phyloP scores from a whole-genome alignment of 2,113 vertebrate species.

The Oplegnathus fasciatus region DNA sequence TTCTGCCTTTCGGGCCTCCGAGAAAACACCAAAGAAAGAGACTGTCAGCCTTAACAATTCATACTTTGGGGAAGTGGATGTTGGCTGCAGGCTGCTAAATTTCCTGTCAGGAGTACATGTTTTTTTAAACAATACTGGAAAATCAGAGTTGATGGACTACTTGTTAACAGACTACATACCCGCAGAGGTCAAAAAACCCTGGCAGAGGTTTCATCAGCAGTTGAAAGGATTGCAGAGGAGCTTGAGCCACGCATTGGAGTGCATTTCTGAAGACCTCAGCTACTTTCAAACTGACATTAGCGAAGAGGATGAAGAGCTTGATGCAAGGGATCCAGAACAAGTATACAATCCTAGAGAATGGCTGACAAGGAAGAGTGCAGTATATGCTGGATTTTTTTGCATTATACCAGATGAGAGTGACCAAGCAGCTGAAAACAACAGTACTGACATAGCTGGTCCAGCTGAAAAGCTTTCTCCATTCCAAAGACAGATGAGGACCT shows the following conservation, averaged over 20 bases:
- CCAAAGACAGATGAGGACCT: slow-evolving; percentile 74
- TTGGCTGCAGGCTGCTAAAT: slow-evolving; percentile 79
- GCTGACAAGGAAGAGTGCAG: slow-evolving; percentile 69
- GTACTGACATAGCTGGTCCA: fast-evolving
- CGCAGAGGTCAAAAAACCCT: slow-evolving; percentile 64
- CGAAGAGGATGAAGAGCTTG: slow-evolving; percentile 59
- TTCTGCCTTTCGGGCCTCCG: slow-evolving; percentile 77
- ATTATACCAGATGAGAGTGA: background rate
- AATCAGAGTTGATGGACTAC: slow-evolving; percentile 76
- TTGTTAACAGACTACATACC: slow-evolving; percentile 82
- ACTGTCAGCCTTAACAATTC: slow-evolving; percentile 62
- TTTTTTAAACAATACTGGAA: slow-evolving; percentile 62
- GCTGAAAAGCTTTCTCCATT: slow-evolving; percentile 35
- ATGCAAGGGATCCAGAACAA: slow-evolving; percentile 68
- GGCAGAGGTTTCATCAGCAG: slow-evolving; percentile 74
- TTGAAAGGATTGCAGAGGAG: slow-evolving; percentile 76
- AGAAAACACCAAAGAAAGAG: slow-evolving; percentile 76
- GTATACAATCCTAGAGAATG: slow-evolving; percentile 76
- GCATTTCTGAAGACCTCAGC: slow-evolving; percentile 82
- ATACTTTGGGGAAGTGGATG: slow-evolving; percentile 84
- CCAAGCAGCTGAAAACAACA: fast-evolving
- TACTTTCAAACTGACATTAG: slow-evolving; percentile 84
- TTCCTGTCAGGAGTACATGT: slow-evolving; percentile 72
- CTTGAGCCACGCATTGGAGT: slow-evolving; percentile 81
- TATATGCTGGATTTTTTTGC: slow-evolving; percentile 78